Percentiles rank a stretch among this genome's conserved stretches.
Conservation (phyloP, 2,113 vertebrate genomes). For the Murina feae region DNA sequence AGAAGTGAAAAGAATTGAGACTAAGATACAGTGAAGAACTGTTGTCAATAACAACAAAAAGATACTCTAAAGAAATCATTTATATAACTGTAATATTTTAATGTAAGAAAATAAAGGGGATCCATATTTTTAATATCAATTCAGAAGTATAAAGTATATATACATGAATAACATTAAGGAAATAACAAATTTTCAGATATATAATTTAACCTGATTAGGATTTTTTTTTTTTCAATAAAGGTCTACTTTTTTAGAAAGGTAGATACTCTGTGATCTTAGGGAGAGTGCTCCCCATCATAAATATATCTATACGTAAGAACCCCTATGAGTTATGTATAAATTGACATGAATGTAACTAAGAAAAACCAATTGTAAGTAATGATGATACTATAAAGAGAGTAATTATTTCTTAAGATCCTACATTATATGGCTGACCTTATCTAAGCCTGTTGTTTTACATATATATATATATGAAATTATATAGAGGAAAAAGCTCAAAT, state of each 20-base stretch:
- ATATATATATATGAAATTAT: not conserved
- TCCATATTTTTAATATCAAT: not conserved
- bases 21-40: not conserved
- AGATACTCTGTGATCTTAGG: not conserved
- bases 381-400: not conserved
- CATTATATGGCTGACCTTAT: not conserved
- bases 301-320: not conserved
- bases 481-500: not conserved
- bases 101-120: not conserved
- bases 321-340: not conserved
- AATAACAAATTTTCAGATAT: constrained; percentile 2
- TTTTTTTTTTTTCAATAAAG: constrained; percentile 28
- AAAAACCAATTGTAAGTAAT: not conserved
- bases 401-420: not conserved
- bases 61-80: not conserved
- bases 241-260: not conserved
- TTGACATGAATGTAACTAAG: not conserved
- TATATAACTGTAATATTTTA: not conserved
- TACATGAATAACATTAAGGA: not conserved
- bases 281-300: not conserved
- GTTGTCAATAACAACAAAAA: not conserved
- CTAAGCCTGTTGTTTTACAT: not conserved
- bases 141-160: constrained; percentile 23
- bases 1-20: not conserved
- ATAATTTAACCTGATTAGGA: constrained; percentile 19